Evolutionary conservation across 2,797 vertebrate species (phyloP).

Genomic region (Picus viridis): DNA sequence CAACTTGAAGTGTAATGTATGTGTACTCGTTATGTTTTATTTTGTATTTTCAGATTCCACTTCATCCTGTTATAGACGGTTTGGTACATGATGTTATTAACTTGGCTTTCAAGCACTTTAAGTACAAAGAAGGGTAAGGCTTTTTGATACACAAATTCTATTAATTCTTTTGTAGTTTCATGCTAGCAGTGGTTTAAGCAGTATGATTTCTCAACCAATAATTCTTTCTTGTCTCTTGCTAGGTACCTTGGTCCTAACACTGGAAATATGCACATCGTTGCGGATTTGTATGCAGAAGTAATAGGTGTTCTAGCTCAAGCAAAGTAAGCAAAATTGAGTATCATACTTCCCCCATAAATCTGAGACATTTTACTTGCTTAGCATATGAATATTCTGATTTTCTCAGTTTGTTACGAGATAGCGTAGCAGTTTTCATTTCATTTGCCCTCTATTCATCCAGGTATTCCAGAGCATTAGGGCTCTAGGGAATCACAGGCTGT

Average conservation of each 20-base stretch:
- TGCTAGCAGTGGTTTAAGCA: background rate
- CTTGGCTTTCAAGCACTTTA: slow-evolving; percentile 98
- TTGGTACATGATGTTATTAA: slow-evolving; percentile 98
- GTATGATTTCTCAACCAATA: background rate
- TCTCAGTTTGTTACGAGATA: background rate
- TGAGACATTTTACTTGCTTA: background rate
- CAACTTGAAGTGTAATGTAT: background rate
- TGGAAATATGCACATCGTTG: slow-evolving; percentile 99
- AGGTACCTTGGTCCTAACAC: slow-evolving; percentile 99
- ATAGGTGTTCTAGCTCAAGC: slow-evolving; percentile 96
- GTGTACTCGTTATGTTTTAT: slow-evolving; percentile 4
- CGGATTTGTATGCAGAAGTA: slow-evolving; percentile 97
- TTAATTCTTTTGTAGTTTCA: background rate
- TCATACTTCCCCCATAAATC: background rate
- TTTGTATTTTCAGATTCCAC: slow-evolving; percentile 89
- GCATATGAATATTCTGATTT: background rate
- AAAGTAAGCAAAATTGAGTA: slow-evolving; percentile 84
- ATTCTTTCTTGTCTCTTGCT: slow-evolving; percentile 39
- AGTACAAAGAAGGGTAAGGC: slow-evolving; percentile 97
- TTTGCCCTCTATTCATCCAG: slow-evolving; percentile 23
- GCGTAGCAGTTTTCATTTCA: background rate
- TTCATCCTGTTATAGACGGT: slow-evolving; percentile 96
- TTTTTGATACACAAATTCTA: background rate
- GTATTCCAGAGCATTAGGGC: slow-evolving; percentile 24
- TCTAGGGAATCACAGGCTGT: slow-evolving; percentile 3